Base-by-base conservation (phyloP, 2,888 invertebrate genomes). In the Acronicta aceris region DNA sequence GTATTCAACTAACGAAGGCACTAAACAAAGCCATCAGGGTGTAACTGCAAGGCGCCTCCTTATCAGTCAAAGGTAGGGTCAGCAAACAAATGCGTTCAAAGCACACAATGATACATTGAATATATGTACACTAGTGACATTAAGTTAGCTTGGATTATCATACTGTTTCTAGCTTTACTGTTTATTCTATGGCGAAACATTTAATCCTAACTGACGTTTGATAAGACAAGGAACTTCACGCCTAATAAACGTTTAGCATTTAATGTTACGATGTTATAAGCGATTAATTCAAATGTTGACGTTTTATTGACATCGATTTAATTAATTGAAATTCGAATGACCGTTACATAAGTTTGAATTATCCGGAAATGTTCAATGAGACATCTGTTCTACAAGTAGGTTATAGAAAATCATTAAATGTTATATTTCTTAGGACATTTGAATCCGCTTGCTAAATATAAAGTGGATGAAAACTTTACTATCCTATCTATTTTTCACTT, bases 11-110 rank as follows among this genome's bases (percentile, higher is more conserved):
- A 64, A 70, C 16, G 53, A 46, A 50, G 52, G 57, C 50, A 9
- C 25, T 53, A 67, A 73, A 70, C 58, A 70, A 63, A 67, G 59
- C 60, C 60, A 65, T 54, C 64, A 70, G 71, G 68, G 68, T 50
- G 74, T 69, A 46, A 53, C 63, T 66, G 40, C 45, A 64, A 76
- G 87, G 87, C 87, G 85, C 87, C 83, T 65, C 59, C 55, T 91
- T 93, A 93, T 93, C 93, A 89, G 92, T 91, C 92, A 92, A 88
- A 90, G 89, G 89, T 90, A 90, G 85, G 88, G 87, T 85, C 85
- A 75, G 80, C 87, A 91, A 91, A 92, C 89, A 89, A 64, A 41
- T 51, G 58, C 71, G 53, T 42, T 58, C 36, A 63, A 36, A 52
- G 52, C 61, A 76, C 66, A 78, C 78, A 77, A 62, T 71, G 76